These are phyloP conservation scores for Crotalus viridis DNA, from an alignment of 2,113 vertebrate species.

Conservation along the genomic window DNA sequence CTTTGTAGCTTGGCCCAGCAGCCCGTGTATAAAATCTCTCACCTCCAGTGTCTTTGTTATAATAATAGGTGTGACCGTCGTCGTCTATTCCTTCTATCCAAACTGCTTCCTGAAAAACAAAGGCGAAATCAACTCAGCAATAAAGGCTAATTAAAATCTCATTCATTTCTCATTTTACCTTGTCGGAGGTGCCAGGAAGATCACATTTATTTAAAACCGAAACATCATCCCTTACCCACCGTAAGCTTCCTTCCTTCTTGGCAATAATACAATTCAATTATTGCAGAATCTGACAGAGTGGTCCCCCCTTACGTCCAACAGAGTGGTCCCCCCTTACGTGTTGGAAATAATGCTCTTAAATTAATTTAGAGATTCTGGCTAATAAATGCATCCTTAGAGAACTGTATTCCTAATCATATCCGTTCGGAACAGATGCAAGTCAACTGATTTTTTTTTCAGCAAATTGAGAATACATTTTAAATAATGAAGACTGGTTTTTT, in stretches of 20 bases:
- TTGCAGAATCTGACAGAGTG: background rate
- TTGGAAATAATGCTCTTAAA: background rate
- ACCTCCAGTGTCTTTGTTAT: slow-evolving; percentile 89
- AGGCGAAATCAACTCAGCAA: background rate
- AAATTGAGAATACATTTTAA: background rate
- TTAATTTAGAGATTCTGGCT: background rate
- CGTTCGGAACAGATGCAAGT: background rate
- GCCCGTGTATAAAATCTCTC: background rate
- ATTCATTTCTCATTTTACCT: background rate
- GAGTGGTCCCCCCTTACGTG: no score
- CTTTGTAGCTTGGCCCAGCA: background rate
- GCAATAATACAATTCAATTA: background rate
- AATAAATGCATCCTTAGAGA: background rate
- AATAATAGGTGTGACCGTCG: slow-evolving; percentile 90
- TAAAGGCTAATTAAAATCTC: slow-evolving; percentile 1
- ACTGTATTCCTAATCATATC: background rate
- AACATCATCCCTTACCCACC: background rate
- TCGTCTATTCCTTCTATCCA: slow-evolving; percentile 89
- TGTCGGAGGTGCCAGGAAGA: background rate
- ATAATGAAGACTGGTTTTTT: background rate
- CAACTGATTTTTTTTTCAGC: background rate
- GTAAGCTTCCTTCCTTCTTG: no score
- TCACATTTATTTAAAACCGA: background rate
- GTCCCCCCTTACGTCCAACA: no score
- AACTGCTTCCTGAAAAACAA: slow-evolving; percentile 52